These are phyloP conservation scores for Hedya salicella DNA, from an alignment of 2,888 invertebrate species.

Conservation along the genomic window DNA sequence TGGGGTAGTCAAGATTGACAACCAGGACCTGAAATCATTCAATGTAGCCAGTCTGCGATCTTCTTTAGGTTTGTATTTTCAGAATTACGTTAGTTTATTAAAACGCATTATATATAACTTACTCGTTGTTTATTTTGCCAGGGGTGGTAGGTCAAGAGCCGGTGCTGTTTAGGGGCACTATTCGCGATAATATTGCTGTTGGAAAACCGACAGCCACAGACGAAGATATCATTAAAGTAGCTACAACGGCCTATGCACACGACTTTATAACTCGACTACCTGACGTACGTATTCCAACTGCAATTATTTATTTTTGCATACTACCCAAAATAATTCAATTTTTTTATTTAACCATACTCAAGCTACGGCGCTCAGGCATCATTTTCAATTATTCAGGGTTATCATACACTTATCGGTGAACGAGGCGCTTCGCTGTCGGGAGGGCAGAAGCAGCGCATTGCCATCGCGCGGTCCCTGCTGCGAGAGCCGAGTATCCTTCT, in stretches of 20 bases:
- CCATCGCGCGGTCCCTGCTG: slow-evolving; percentile 92
- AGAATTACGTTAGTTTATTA: background rate
- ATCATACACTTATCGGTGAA: slow-evolving; percentile 92
- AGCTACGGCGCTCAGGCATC: too few relatives aligned
- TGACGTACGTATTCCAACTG: slow-evolving; percentile 66
- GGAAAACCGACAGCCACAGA: slow-evolving; percentile 85
- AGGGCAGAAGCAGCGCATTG: slow-evolving; percentile 93
- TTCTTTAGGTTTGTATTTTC: slow-evolving; percentile 84
- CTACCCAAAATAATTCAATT: too few relatives aligned
- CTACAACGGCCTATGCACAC: slow-evolving; percentile 87
- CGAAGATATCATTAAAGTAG: slow-evolving; percentile 86
- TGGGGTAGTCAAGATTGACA: slow-evolving; percentile 87
- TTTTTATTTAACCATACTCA: too few relatives aligned
- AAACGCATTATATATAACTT: too few relatives aligned
- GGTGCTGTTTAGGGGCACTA: slow-evolving; percentile 89
- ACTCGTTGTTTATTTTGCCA: slow-evolving; percentile 18
- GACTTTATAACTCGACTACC: slow-evolving; percentile 87
- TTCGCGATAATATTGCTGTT: slow-evolving; percentile 85
- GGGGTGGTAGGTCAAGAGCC: slow-evolving; percentile 92
- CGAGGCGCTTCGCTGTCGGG: slow-evolving; percentile 92
- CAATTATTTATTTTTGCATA: too few relatives aligned
- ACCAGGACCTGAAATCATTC: slow-evolving; percentile 86
- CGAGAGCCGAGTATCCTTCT: slow-evolving; percentile 90
- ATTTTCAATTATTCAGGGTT: slow-evolving; percentile 77
- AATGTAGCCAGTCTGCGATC: slow-evolving; percentile 91